These are phyloP conservation scores for Grammomys surdaster DNA, from an alignment of 2,113 vertebrate genomes.

Conservation along the genomic window DNA sequence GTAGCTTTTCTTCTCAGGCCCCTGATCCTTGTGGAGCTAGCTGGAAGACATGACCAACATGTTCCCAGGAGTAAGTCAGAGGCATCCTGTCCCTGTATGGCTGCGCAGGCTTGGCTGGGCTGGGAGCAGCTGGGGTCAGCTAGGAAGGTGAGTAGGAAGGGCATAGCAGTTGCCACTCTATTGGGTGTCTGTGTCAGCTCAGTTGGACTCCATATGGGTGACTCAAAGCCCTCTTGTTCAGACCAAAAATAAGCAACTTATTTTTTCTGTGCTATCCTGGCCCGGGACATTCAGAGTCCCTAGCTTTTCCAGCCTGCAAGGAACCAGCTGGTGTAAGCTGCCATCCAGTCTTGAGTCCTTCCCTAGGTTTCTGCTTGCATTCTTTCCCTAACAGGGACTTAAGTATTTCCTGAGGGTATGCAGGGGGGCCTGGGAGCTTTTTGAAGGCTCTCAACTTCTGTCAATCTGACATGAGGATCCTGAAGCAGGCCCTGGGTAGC, in stretches of 20 bases:
- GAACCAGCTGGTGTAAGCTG: not conserved
- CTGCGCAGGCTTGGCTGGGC: not conserved
- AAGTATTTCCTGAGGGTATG: not conserved
- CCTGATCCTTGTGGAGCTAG: not conserved
- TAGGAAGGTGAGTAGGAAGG: not conserved
- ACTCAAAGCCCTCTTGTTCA: not conserved
- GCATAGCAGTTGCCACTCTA: not conserved
- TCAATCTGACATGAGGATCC: not conserved
- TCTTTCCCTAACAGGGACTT: not conserved
- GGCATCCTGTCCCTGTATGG: not conserved
- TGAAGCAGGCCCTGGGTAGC: not conserved
- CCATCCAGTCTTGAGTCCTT: not conserved
- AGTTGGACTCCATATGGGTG: not conserved
- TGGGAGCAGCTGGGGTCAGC: slow-evolving; percentile 32
- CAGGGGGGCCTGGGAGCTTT: not conserved
- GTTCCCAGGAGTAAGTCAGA: slow-evolving; percentile 52
- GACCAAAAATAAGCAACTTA: not conserved
- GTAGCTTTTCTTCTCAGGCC: not conserved
- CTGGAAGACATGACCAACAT: slow-evolving; percentile 18
- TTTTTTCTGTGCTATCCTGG: not conserved
- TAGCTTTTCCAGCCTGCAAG: not conserved
- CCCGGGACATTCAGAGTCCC: not conserved
- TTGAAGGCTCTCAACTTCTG: not conserved
- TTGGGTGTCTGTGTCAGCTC: slow-evolving; percentile 56
- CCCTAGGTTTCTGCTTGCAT: slow-evolving; percentile 8